Percentiles rank a stretch among this genome's conserved stretches.
Conservation (phyloP, 2,113 vertebrate species). For the Drymodes brunneopygia region DNA sequence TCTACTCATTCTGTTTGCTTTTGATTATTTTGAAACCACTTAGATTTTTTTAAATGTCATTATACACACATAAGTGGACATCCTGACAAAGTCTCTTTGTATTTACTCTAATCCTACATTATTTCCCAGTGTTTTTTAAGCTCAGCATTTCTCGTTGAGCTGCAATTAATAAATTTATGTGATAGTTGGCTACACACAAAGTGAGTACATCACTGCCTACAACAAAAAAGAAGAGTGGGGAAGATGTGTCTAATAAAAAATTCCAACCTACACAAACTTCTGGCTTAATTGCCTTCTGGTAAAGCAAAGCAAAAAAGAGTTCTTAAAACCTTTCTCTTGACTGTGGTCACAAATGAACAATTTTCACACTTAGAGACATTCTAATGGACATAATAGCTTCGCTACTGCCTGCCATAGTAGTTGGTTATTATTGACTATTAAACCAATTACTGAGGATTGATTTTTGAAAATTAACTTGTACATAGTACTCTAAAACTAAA, state of each 20-base stretch:
- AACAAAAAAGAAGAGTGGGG: background rate
- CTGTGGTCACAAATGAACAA: background rate
- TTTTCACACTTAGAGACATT: background rate
- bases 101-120: background rate
- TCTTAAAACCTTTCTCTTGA: background rate
- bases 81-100: background rate
- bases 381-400: background rate
- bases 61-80: background rate
- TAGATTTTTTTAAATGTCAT: background rate
- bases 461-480: background rate
- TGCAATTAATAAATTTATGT: background rate
- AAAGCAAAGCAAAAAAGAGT: background rate
- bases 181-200: background rate
- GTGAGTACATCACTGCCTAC: background rate
- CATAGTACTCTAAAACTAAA: background rate
- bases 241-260: background rate
- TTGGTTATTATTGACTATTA: conserved; percentile 21
- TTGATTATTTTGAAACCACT: background rate
- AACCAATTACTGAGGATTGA: background rate
- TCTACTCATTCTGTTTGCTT: background rate
- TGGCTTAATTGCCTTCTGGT: background rate
- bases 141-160: background rate
- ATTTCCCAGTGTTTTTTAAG: background rate
- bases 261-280: background rate
- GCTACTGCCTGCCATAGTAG: background rate